phyloP scores from a whole-genome alignment of 1,140 invertebrate genomes.

The Pachypsylla venusta region DNA sequence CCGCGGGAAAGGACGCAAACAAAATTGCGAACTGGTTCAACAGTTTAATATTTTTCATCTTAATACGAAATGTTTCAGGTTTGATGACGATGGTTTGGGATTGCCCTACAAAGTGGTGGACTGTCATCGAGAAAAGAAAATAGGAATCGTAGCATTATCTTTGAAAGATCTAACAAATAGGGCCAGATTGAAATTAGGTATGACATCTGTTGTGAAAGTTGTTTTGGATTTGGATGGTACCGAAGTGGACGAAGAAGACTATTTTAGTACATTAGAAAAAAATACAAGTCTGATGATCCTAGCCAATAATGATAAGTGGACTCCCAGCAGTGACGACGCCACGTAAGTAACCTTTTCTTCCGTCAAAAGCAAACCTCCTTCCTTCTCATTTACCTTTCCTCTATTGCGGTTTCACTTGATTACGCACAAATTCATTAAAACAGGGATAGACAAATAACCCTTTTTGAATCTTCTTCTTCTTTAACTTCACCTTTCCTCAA shows the following conservation, averaged over 20 bases:
- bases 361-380: no score
- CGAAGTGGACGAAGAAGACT: conserved; percentile 77
- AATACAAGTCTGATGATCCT: conserved; percentile 69
- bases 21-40: no score
- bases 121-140: conserved; percentile 53
- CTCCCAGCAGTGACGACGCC: conserved; percentile 9
- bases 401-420: no score
- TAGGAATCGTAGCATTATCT: conserved; percentile 59
- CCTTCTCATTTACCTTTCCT: no score
- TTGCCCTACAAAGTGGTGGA: conserved; percentile 48
- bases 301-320: conserved; percentile 26
- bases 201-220: conserved; percentile 42
- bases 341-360: neutral
- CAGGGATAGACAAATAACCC: no score
- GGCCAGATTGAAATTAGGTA: neutral
- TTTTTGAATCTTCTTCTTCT: no score
- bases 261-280: conserved; percentile 65
- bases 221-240: conserved; percentile 70
- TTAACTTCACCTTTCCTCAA: no score
- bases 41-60: no score
- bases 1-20: no score
- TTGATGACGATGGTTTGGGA: neutral
- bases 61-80: neutral
- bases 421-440: no score
- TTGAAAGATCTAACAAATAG: conserved; percentile 45